Conservation (phyloP, 1,140 invertebrate genomes). For the Neodiprion lecontei region DNA sequence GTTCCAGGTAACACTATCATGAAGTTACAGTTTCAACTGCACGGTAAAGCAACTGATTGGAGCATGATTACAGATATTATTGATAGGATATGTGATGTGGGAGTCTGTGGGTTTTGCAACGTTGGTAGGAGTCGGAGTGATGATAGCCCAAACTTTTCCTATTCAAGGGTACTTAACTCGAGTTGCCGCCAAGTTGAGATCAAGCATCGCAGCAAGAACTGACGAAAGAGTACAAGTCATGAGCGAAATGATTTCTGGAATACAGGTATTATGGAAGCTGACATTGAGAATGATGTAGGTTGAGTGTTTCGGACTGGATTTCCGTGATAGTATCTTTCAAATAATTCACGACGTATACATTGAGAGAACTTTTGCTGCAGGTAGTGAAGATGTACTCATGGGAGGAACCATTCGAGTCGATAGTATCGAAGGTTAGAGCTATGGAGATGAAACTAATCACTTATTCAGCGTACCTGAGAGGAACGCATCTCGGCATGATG, state of each 20-base stretch:
- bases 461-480: slow-evolving; percentile 74
- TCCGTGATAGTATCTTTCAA: too few relatives aligned
- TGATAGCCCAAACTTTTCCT: slow-evolving; percentile 68
- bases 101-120: slow-evolving; percentile 70
- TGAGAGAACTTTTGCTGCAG: slow-evolving; percentile 40
- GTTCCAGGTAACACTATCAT: slow-evolving; percentile 38
- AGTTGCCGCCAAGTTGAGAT: slow-evolving; percentile 62
- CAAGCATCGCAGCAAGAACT: slow-evolving; percentile 67
- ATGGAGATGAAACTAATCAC: slow-evolving; percentile 74
- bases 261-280: slow-evolving; percentile 62
- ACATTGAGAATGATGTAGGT: too few relatives aligned
- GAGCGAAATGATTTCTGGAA: slow-evolving; percentile 78
- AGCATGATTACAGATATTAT: slow-evolving; percentile 49
- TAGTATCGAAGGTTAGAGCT: slow-evolving; percentile 63
- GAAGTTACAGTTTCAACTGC: too few relatives aligned
- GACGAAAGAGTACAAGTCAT: slow-evolving; percentile 79
- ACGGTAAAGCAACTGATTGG: too few relatives aligned
- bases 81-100: slow-evolving; percentile 72
- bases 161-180: slow-evolving; percentile 71
- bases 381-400: slow-evolving; percentile 84
- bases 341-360: too few relatives aligned
- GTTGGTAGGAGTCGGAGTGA: slow-evolving; percentile 73
- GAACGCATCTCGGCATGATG: slow-evolving; percentile 73
- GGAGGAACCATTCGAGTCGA: slow-evolving; percentile 73
- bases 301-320: too few relatives aligned